phyloP scores from a whole-genome alignment of 1,140 invertebrate genomes.

The Panagrolaimus sp. region DNA sequence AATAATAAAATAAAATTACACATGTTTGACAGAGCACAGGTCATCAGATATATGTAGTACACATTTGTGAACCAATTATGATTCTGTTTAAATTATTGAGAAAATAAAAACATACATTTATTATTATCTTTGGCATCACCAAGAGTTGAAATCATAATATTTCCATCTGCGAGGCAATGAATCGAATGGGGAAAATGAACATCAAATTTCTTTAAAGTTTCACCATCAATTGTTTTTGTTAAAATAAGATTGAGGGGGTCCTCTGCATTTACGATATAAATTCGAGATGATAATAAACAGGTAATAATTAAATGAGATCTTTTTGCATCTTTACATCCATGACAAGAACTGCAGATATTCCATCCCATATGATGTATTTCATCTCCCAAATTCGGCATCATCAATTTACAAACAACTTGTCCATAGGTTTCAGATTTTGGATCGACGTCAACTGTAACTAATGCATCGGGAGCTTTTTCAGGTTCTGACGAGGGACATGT shows the following conservation, averaged over 20 bases:
- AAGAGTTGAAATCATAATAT: conserved; percentile 89
- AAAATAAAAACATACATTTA: conserved; percentile 61
- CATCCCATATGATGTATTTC: conserved; percentile 45
- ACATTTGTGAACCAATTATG: no score
- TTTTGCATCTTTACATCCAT: neutral
- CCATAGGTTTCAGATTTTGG: neutral
- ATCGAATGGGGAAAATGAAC: conserved; percentile 80
- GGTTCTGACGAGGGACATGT: neutral
- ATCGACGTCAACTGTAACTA: conserved; percentile 27
- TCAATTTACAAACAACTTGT: conserved; percentile 22
- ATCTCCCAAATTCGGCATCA: conserved; percentile 37
- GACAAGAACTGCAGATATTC: conserved; percentile 40
- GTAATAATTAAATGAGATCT: conserved; percentile 38
- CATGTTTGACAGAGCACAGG: no score
- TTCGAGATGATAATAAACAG: conserved; percentile 33
- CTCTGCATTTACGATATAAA: conserved; percentile 33
- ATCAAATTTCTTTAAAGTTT: conserved; percentile 70
- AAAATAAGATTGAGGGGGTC: conserved; percentile 24
- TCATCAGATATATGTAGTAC: no score
- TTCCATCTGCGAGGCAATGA: conserved; percentile 82
- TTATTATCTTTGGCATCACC: conserved; percentile 74
- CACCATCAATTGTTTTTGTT: conserved; percentile 61
- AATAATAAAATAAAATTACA: neutral
- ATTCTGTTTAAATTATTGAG: conserved; percentile 19
- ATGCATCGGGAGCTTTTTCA: conserved; percentile 8